Evolutionary conservation across 2,797 vertebrate genomes (phyloP).

Genomic region (Mormyrus hasselquistii): DNA sequence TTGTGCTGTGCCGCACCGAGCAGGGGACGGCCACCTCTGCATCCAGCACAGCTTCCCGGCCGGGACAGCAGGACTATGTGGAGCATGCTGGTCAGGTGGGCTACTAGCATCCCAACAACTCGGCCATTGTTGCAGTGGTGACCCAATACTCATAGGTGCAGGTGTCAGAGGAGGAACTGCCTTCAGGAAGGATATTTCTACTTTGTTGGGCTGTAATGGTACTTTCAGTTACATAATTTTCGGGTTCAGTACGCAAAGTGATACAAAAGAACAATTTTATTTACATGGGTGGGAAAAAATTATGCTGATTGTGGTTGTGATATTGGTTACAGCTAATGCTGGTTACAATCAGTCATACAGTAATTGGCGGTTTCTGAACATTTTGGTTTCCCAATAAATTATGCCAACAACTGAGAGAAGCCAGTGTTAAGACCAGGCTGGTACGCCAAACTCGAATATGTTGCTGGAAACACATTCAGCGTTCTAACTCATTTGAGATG

Average conservation of each 20-base stretch:
- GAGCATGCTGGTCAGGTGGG: constrained; percentile 86
- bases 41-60: constrained; percentile 48
- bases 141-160: not conserved
- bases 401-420: not conserved
- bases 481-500: not conserved
- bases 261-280: not conserved
- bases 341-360: not conserved
- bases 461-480: not conserved
- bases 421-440: not conserved
- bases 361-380: not conserved
- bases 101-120: not conserved
- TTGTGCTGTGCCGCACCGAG: constrained; percentile 82
- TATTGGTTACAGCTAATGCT: not conserved
- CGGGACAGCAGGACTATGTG: constrained; percentile 81
- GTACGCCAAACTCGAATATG: not conserved
- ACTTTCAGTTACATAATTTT: not conserved
- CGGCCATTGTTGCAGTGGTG: not conserved
- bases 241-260: not conserved
- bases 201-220: not conserved
- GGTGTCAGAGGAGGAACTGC: not conserved
- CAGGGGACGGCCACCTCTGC: constrained; percentile 74
- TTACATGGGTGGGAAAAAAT: not conserved
- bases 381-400: not conserved
- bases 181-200: not conserved
- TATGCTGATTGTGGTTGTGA: not conserved